Evolutionary conservation across 1,140 invertebrate genomes (phyloP), one percentile per base, ranked within the genome.

Genomic region (Parasteatoda tepidariorum): DNA sequence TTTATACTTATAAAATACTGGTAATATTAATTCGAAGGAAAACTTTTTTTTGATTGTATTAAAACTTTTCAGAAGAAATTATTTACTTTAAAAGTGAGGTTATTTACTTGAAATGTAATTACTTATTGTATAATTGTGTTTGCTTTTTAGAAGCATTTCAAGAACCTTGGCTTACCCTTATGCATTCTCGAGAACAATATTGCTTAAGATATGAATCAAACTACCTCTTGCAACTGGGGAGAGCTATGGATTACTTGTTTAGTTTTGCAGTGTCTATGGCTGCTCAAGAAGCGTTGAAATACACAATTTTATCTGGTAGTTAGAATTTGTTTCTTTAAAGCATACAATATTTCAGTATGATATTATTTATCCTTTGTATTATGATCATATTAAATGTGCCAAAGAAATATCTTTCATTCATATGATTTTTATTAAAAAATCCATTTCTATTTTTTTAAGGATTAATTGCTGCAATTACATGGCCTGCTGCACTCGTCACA

Each of bases 221-320:
- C 11, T 94, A 94, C 87, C 88, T 94, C 3, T 85, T 91, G n/a
- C 91, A 93, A 86, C 86, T 94, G 28, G 93, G 93, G 5, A 88
- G 91, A 85, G 92, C 92, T 13, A 90, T 93, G 84, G 92, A 93
- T 81, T 92, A 93, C 84, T 89, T 93, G 38, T 88, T 93, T 24
- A 91, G 90, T 83, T 92, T 93, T 85, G 93, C 92, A 54, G 90
- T 94, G 28, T 90, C 91, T 15, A 90, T 93, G 88, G 93, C 93
- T 22, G 92, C 93, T 11, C 93, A 94, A 87, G 93, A 94, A 88
- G 92, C 92, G n/a, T 89, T 94, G 0, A 94, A 94, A 88, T 92
- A 92, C 83, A 94, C 93, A 24, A 91, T 94, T 74, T 88, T 94
- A 18, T 92, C 92, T 82, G 92, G 92, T 93, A 86, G 18, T 48